Base-by-base conservation (phyloP, 2,797 vertebrate species). In the Luscinia luscinia region DNA sequence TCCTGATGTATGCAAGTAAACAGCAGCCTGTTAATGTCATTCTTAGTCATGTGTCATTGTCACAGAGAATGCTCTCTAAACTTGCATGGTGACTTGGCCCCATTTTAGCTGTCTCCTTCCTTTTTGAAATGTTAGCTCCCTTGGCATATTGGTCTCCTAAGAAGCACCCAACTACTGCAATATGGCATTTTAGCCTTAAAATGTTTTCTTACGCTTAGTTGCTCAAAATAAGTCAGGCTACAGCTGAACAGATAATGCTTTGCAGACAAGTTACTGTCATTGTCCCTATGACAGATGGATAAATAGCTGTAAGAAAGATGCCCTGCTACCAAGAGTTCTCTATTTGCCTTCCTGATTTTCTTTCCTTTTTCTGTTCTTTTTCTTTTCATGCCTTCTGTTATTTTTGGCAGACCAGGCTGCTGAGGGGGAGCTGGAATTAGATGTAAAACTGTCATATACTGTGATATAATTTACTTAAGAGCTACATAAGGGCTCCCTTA, bases 371-470 rank as follows among this genome's bases (percentile, higher is more conserved):
- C 67, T 55, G 74, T 81, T 61, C 63, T 55, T 69, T 88, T 68
- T 88, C 84, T 92, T 73, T 79, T 63, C 77, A 66, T 72, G 70
- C 88, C 83, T 96, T 96, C 84, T 97, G 93, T 96, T 97, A 91
- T 79, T 96, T 97, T 97, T 95, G 97, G 96, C 95, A 97, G 91
- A 87, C 72, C 84, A 94, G 93, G 89, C 95, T 97, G 75, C 90
- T 91, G 94, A 95, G 84, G 88, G 91, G 93, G 83, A 94, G 88
- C 95, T 96, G 96, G 92, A 87, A 94, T 96, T 95, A 96, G 75
- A 96, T 91, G 80, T 96, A 97, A 97, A 97, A 89, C 93, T 97
- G 96, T 97, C 91, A 96, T 96, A 91, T 97, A 95, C 84, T 93
- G 88, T 89, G 94, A 93, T 94, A 63, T 89, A 77, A 94, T 97